Conservation (phyloP, 2,113 vertebrate genomes). For the Rhea americana region DNA sequence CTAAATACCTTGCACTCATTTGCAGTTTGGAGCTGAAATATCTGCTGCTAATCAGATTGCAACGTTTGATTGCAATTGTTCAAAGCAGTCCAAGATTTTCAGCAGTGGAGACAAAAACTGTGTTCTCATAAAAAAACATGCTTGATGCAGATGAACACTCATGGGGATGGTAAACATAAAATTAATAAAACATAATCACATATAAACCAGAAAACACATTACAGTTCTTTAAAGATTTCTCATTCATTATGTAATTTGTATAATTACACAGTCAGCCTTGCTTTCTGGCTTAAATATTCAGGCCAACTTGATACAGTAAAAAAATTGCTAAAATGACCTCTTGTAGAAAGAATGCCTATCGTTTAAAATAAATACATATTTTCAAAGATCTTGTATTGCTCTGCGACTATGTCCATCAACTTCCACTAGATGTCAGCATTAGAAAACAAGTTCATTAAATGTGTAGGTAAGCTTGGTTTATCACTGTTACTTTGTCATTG, state of each 20-base stretch:
- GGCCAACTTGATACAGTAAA: not conserved
- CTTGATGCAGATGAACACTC: not conserved
- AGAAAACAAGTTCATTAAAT: not conserved
- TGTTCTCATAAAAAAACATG: not conserved
- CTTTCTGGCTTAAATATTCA: not conserved
- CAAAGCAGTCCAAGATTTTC: not conserved
- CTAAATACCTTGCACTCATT: not conserved
- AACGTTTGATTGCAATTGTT: not conserved
- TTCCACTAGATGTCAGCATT: slow-evolving; percentile 52
- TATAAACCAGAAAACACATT: not conserved
- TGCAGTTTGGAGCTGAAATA: not conserved
- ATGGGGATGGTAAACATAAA: not conserved
- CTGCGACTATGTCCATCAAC: not conserved
- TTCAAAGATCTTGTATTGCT: not conserved
- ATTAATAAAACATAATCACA: not conserved
- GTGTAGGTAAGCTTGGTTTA: not conserved
- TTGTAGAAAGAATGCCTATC: not conserved
- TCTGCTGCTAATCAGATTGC: not conserved
- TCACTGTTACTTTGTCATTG: not conserved
- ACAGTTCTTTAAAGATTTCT: not conserved
- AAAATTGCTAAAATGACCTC: not conserved
- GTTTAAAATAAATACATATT: not conserved
- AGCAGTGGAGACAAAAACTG: not conserved
- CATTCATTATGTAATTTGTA: not conserved
- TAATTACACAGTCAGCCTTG: slow-evolving; percentile 9